Conservation (phyloP, 2,113 vertebrate species). For the Dromas ardeola region DNA sequence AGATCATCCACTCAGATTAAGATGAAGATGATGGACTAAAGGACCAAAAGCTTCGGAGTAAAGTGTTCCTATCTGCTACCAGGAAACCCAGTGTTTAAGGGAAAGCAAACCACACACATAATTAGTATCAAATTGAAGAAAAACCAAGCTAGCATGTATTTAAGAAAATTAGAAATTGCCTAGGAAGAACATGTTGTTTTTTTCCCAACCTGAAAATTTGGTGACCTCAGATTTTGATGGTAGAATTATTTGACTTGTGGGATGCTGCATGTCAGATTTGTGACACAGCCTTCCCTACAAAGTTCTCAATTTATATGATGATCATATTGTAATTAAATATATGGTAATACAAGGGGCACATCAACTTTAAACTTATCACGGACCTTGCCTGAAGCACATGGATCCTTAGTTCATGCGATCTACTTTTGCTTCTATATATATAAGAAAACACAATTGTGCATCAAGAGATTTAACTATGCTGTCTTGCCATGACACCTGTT, state of each 20-base stretch:
- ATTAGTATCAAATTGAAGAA: background rate
- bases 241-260: background rate
- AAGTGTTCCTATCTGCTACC: background rate
- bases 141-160: background rate
- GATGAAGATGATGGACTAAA: background rate
- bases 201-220: background rate
- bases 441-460: background rate
- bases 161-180: background rate
- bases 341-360: background rate
- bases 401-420: background rate
- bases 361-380: background rate
- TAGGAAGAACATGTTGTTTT: background rate
- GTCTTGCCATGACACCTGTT: accelerated
- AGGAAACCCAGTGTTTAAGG: background rate
- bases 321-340: background rate
- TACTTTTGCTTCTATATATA: background rate
- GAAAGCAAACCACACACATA: background rate
- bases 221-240: background rate
- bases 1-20: background rate
- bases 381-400: background rate
- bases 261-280: background rate
- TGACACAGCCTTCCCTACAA: background rate
- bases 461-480: background rate
- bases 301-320: background rate
- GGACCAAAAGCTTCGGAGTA: background rate